Conservation (phyloP, 2,888 invertebrate species). For the Andrena haemorrhoa region DNA sequence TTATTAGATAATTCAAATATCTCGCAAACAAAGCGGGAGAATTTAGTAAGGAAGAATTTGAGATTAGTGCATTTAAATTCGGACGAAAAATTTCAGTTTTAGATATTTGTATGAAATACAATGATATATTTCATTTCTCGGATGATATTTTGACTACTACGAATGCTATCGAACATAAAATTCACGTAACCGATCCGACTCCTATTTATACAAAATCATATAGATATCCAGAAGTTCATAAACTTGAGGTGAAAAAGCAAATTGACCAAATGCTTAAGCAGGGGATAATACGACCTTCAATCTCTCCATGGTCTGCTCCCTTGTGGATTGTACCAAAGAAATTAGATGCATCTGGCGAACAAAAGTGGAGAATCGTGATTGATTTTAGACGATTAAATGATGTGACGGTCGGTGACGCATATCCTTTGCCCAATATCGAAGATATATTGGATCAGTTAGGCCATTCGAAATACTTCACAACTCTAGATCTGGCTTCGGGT, state of each 20-base stretch:
- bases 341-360: neutral
- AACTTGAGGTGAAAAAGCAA: conserved; percentile 3
- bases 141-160: neutral
- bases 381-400: conserved; percentile 7
- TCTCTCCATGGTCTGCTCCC: neutral
- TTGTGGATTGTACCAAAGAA: conserved; percentile 11
- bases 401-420: conserved; percentile 1
- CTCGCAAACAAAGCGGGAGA: neutral
- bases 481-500: neutral
- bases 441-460: neutral
- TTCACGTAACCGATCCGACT: conserved; percentile 1
- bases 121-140: conserved; percentile 16
- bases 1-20: neutral
- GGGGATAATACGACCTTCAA: neutral
- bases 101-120: neutral
- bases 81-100: neutral
- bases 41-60: conserved; percentile 1
- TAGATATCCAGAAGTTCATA: conserved; percentile 7
- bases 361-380: conserved; percentile 13
- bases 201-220: conserved; percentile 5
- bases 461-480: conserved; percentile 6
- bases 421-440: conserved; percentile 5
- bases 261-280: conserved; percentile 3
- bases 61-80: conserved; percentile 5
- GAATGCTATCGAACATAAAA: conserved; percentile 12